phyloP scores from a whole-genome alignment of 2,888 invertebrate genomes.

The Stenolophus ochropezus region DNA sequence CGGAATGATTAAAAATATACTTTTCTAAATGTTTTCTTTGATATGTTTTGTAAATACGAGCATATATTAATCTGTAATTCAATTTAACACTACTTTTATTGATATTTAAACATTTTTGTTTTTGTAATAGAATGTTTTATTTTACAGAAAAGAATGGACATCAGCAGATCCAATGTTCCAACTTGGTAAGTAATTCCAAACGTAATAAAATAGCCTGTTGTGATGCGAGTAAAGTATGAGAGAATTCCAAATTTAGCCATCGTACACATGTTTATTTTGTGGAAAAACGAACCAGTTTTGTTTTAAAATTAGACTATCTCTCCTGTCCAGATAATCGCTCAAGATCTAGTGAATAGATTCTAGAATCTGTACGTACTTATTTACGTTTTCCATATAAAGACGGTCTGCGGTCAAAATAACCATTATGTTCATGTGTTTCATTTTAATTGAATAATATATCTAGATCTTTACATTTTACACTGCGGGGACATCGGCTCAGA shows the following conservation, averaged over 20 bases:
- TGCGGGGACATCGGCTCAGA: background rate
- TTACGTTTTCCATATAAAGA: conserved; percentile 31
- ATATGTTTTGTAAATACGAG: no score
- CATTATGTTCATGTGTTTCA: conserved; percentile 22
- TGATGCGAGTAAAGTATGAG: background rate
- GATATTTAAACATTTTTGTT: no score
- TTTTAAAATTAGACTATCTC: conserved; percentile 10
- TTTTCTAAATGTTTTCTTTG: no score
- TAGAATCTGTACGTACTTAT: conserved; percentile 40
- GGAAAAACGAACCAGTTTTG: background rate
- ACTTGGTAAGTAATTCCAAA: background rate
- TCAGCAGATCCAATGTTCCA: background rate
- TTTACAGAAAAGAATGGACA: background rate
- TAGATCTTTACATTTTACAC: conserved; percentile 20
- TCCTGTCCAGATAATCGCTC: conserved; percentile 29
- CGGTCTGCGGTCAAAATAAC: conserved; percentile 18
- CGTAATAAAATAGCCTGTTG: background rate
- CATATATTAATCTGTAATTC: no score
- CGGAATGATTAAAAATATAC: no score
- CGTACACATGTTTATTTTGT: background rate
- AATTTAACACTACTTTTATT: no score
- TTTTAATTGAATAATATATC: conserved; percentile 42
- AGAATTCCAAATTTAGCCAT: background rate
- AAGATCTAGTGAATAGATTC: conserved; percentile 25
- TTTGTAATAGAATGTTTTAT: background rate